These are phyloP conservation scores for Oriolus oriolus DNA, from an alignment of 2,113 vertebrate species.

Conservation along the genomic window DNA sequence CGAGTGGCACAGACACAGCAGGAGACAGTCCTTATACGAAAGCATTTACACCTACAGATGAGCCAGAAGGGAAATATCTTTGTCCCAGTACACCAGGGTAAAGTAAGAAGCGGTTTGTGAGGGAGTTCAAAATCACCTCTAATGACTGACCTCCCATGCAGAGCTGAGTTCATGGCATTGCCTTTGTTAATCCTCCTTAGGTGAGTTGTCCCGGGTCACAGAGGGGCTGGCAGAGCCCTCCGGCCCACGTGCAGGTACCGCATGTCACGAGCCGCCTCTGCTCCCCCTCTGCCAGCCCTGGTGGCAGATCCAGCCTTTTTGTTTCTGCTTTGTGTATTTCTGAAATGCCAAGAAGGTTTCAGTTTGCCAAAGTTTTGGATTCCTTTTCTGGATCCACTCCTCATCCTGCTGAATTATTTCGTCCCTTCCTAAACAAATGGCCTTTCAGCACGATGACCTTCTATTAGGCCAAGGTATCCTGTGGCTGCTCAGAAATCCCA, in stretches of 20 bases:
- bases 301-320: neutral
- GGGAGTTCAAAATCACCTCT: neutral
- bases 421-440: neutral
- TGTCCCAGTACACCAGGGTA: neutral
- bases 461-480: neutral
- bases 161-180: neutral
- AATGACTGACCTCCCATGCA: neutral
- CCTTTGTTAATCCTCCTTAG: neutral
- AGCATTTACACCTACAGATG: neutral
- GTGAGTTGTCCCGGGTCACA: neutral
- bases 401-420: neutral
- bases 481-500: neutral
- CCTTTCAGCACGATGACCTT: neutral
- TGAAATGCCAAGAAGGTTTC: neutral
- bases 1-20: neutral
- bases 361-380: neutral
- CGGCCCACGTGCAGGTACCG: accelerated
- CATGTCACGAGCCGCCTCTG: accelerated
- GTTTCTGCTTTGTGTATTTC: neutral
- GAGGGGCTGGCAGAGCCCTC: neutral
- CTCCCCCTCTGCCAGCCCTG: neutral
- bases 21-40: neutral
- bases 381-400: neutral
- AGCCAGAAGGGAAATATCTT: conserved; percentile 18
- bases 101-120: neutral